phyloP scores from a whole-genome alignment of 2,113 vertebrate species.

The Diglossa brunneiventris region DNA sequence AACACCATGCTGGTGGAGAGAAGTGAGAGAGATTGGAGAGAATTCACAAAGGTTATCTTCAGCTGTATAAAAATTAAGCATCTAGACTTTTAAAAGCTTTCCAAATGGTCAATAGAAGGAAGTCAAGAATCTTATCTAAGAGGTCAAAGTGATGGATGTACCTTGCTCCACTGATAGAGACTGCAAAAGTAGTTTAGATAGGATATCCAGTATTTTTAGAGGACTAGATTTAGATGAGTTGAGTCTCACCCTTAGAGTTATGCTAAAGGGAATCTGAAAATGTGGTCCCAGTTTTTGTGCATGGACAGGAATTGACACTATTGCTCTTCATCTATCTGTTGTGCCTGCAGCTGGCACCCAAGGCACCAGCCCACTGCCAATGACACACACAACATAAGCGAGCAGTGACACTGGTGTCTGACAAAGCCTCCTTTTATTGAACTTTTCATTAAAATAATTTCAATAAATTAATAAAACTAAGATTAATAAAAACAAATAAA shows the following conservation, averaged over 20 bases:
- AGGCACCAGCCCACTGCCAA: not conserved
- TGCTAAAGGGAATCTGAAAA: not conserved
- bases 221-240: not conserved
- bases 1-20: not conserved
- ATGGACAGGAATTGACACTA: not conserved
- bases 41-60: not conserved
- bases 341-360: not conserved
- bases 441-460: not conserved
- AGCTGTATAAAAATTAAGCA: not conserved
- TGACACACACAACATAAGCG: accelerated
- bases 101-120: not conserved
- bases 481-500: not conserved
- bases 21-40: not conserved
- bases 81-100: not conserved
- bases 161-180: not conserved
- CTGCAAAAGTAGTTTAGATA: not conserved
- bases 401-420: not conserved
- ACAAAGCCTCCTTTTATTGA: not conserved
- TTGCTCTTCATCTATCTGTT: not conserved
- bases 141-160: not conserved
- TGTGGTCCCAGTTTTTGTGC: not conserved
- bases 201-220: not conserved
- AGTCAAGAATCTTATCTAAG: not conserved
- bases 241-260: not conserved
- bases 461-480: not conserved